Evolutionary conservation across 2,113 vertebrate genomes (phyloP), one percentile per base, ranked within the genome.

Genomic region (Amphilophus citrinellus): DNA sequence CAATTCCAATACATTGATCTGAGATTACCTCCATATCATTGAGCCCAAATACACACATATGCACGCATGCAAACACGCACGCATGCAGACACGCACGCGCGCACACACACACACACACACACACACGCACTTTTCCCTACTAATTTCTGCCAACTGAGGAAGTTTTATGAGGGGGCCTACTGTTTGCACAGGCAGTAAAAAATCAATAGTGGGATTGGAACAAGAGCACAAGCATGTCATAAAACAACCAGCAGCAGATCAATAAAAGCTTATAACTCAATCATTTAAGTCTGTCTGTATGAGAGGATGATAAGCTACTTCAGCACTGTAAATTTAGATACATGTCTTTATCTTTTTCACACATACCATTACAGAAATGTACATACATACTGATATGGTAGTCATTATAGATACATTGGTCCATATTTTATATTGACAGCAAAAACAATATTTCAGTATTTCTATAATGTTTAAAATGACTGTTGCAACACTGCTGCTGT

Each of bases 131-230:
- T 61, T 71, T 60, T 30, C 11, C 50, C 39, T 4, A 66, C 56
- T 61, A 78, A 61, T 78, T 84, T 68, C 77, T 80, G 71, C 60
- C 37, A 39, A 77, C 66, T 50, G 44, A 83, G 77, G 50, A 61
- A 2, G 66, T 81, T 83, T 90, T 80, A 85, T 60, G 56, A 77
- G 24, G 44, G 42, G 37, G 8, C 1, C 62, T 24, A 4, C 35
- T 83, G 83, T 85, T 83, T 85, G 78, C 77, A 81, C 78, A 77
- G 47, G 77, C 66, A 79, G 77, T 58, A 17, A 75, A 87, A 85
- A 87, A 84, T 87, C 79, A 66, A 22, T 86, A 78, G 47, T 39
- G 57, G 13, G 39, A 77, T 61, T 60, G 66, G 62, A 86, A 79
- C 22, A 77, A 77, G 83, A 85, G 83, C 50, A 58, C 17, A 44